Base-by-base conservation (phyloP, 2,888 invertebrate species). In the Spisula subtruncata region DNA sequence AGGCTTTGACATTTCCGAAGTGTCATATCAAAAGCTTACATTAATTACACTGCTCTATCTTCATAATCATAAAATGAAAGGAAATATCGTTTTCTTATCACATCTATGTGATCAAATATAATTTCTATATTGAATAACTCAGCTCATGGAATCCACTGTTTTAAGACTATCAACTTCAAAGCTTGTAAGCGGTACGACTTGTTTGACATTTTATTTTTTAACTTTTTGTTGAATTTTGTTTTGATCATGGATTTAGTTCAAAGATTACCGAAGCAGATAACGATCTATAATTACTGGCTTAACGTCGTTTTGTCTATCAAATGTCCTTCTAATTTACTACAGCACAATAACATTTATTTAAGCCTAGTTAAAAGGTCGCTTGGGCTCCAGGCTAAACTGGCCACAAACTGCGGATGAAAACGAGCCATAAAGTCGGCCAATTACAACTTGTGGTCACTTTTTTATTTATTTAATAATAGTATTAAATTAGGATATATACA, bases 211-310 rank as follows among this genome's bases (percentile, higher is more conserved):
- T 75, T 75, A 25, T 25, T 75, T 32, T 75, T 41, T 75, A 35
- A 32, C 75, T 75, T 35, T n/a, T 32, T 14, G 75, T 75, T 32
- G 18, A 85, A 85, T n/a, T 75, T 85, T 80, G 80, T 85, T 85
- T 85, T 85, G 85, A 85, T 85, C 80, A 25, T 12, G 32, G 85
- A 85, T 81, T 60, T 81, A 48, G 81, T 60, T 46, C 35, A 46
- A 46, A 86, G 86, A 86, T 86, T 60, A 86, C 81, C 46, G 20
- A 14, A 29, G 6, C 46, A 81, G 86, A 86, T 81, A 86, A 86
- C 29, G 41, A 88, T 88, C 87, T 88, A 88, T 88, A 83, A 88
- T 88, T 71, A 88, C 87, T 56, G 46, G 87, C 29, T 79, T 32
- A 79, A 54, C 54, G 83, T 60, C 87, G 80, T 35, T 54, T 54